Conservation (phyloP, 2,113 vertebrate species). For the western clawed frog (Xenopus tropicalis) region DNA sequence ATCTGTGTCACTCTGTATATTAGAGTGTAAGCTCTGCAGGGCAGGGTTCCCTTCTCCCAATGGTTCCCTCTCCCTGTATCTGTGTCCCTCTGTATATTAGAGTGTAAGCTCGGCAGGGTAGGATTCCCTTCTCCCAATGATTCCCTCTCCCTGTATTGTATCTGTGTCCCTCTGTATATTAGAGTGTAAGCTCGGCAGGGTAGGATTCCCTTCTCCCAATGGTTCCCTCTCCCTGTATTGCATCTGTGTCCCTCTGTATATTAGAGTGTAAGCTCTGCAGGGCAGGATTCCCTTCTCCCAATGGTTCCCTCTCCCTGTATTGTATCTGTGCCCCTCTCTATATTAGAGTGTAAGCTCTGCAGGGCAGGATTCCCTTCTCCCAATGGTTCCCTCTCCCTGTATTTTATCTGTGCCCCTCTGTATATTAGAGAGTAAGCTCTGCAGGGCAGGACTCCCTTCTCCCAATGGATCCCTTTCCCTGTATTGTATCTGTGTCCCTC, state of each 20-base stretch:
- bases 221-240: not conserved
- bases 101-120: not conserved
- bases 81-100: not conserved
- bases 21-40: not conserved
- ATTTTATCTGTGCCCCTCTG: not conserved
- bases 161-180: not conserved
- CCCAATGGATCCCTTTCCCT: not conserved
- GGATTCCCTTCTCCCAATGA: not conserved
- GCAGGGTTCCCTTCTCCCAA: not conserved
- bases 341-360: not conserved
- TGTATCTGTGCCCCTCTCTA: not conserved
- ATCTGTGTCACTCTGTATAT: not conserved
- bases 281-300: not conserved
- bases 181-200: conserved; percentile 2
- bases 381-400: not conserved
- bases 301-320: not conserved
- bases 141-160: not conserved
- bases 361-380: not conserved
- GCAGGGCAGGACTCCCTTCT: not conserved
- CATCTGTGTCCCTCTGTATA: not conserved
- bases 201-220: not conserved
- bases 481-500: not conserved
- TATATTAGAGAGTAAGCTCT: not conserved
- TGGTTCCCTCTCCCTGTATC: not conserved
- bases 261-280: not conserved